Percentiles rank a stretch among this genome's conserved stretches.
These are phyloP conservation scores for Tympanuchus pallidicinctus DNA, from an alignment of 2,113 vertebrate genomes.

Conservation along the genomic window DNA sequence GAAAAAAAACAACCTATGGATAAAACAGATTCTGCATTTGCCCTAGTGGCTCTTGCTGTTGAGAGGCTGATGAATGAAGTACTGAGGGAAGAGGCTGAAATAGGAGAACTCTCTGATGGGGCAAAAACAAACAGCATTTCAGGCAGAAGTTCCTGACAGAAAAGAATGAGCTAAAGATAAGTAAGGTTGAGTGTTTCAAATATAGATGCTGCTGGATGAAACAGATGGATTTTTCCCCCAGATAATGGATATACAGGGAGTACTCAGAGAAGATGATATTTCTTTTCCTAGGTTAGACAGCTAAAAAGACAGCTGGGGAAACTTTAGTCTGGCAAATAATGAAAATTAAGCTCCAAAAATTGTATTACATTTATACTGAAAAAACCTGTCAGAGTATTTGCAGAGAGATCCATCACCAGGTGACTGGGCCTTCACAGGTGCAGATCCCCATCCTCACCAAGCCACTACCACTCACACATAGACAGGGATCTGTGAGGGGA, in stretches of 20 bases:
- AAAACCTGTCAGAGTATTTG: not conserved
- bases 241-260: constrained; percentile 27
- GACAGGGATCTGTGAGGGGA: not conserved
- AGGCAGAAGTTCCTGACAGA: constrained; percentile 39
- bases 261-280: not conserved
- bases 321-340: not conserved
- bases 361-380: not conserved
- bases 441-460: not conserved
- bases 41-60: not conserved
- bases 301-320: constrained; percentile 11
- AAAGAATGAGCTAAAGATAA: constrained; percentile 32
- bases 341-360: not conserved
- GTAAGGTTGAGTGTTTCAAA: constrained; percentile 49
- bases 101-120: not conserved
- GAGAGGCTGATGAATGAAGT: constrained; percentile 58
- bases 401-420: not conserved
- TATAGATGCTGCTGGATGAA: constrained; percentile 42
- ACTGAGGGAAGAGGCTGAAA: constrained; percentile 28
- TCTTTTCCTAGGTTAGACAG: not conserved
- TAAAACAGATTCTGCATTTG: not conserved
- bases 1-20: not conserved
- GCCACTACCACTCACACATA: not conserved
- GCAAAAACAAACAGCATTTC: not conserved
- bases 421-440: not conserved
- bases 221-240: constrained; percentile 44